Percentiles rank a stretch among this genome's conserved stretches.
These are phyloP conservation scores for Chinchilla lanigera DNA, from an alignment of 2,113 vertebrate genomes.

Conservation along the genomic window DNA sequence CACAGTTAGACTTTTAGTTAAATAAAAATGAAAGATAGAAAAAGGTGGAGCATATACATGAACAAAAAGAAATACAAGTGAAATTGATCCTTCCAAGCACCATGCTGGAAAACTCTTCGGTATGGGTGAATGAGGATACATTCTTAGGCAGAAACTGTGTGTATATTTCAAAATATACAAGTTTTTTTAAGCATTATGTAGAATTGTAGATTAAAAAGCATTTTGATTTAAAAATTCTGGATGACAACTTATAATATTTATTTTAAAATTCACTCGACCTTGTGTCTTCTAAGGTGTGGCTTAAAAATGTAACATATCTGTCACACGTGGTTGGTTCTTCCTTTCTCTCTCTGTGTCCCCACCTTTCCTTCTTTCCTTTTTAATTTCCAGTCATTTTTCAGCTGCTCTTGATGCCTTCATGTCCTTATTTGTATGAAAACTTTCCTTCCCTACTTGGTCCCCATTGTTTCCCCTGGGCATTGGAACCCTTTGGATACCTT, in stretches of 20 bases:
- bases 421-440: not conserved
- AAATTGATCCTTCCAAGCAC: not conserved
- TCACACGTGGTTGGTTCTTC: not conserved
- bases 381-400: not conserved
- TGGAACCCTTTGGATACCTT: not conserved
- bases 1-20: not conserved
- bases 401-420: not conserved
- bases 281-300: not conserved
- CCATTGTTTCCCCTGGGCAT: not conserved
- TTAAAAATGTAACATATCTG: not conserved
- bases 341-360: not conserved
- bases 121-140: not conserved
- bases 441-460: not conserved
- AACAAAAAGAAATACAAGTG: not conserved
- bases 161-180: not conserved
- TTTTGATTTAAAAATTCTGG: not conserved
- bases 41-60: not conserved
- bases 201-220: not conserved
- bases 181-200: not conserved
- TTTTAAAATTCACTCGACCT: not conserved
- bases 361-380: not conserved
- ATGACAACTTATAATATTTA: not conserved
- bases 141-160: not conserved
- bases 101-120: accelerated
- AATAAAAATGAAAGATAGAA: not conserved